Percentiles rank a stretch among this genome's conserved stretches.
These are phyloP conservation scores for Eupithecia subumbrata DNA, from an alignment of 2,888 invertebrate genomes.

Conservation along the genomic window DNA sequence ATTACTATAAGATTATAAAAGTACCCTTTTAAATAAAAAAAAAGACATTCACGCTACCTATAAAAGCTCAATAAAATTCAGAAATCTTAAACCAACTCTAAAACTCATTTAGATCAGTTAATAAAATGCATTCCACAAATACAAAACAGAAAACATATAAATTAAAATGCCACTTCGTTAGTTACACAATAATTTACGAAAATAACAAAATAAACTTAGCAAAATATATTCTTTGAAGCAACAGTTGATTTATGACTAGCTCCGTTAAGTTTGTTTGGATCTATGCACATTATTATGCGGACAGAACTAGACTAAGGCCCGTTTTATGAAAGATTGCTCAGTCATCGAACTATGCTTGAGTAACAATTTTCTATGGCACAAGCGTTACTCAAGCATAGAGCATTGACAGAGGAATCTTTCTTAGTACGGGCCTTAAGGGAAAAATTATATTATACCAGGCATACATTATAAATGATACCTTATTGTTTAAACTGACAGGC, in stretches of 20 bases:
- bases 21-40: constrained; percentile 27
- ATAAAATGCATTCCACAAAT: constrained; percentile 17
- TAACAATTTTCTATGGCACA: too few relatives aligned
- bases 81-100: constrained; percentile 1
- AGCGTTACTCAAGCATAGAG: too few relatives aligned
- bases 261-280: constrained; percentile 22
- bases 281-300: neutral
- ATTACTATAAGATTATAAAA: constrained; percentile 30
- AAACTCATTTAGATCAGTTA: constrained; percentile 11
- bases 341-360: too few relatives aligned
- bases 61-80: constrained; percentile 14
- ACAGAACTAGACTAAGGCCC: neutral
- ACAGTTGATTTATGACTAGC: constrained; percentile 44
- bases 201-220: constrained; percentile 29
- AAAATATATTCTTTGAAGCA: constrained; percentile 36
- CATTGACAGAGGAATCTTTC: too few relatives aligned
- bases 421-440: neutral
- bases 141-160: constrained; percentile 15
- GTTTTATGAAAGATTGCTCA: too few relatives aligned
- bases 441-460: too few relatives aligned
- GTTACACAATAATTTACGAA: constrained; percentile 32
- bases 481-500: too few relatives aligned
- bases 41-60: constrained; percentile 12
- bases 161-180: constrained; percentile 44
- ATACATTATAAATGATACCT: too few relatives aligned